Conservation (phyloP, 2,113 vertebrate genomes). For the Apaloderma vittatum region DNA sequence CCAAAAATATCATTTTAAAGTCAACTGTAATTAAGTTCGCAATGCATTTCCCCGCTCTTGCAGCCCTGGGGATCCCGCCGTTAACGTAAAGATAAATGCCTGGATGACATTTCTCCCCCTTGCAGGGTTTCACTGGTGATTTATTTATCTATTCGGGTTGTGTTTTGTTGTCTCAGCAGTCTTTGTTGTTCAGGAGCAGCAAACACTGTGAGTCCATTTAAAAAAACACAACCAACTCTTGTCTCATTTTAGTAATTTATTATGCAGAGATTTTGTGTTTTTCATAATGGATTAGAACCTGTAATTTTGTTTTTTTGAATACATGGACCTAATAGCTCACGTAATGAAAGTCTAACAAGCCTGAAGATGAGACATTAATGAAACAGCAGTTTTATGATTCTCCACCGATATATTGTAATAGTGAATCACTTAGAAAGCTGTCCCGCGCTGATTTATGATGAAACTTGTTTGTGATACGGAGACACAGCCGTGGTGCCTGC, state of each 20-base stretch:
- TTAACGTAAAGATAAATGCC: constrained; percentile 45
- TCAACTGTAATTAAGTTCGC: constrained; percentile 65
- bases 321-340: constrained; percentile 76
- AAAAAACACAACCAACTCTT: constrained; percentile 40
- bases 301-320: constrained; percentile 76
- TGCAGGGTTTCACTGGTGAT: constrained; percentile 46
- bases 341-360: constrained; percentile 79
- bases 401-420: constrained; percentile 4
- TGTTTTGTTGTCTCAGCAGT: constrained; percentile 72
- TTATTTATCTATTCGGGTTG: constrained; percentile 57
- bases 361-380: constrained; percentile 81
- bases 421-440: constrained; percentile 52
- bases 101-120: constrained; percentile 7
- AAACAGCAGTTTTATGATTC: constrained; percentile 71
- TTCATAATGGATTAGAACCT: constrained; percentile 78
- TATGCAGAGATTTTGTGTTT: constrained; percentile 68
- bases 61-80: constrained; percentile 36
- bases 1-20: constrained; percentile 66
- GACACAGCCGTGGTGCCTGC: constrained; percentile 12
- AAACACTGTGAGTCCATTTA: constrained; percentile 48
- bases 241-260: constrained; percentile 75
- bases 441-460: constrained; percentile 56
- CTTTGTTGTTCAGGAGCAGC: constrained; percentile 30
- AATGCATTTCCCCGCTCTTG: constrained; percentile 45
- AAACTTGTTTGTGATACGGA: constrained; percentile 55